phyloP scores from a whole-genome alignment of 37 sponge, comb jelly and placozoan species.

The Corticium candelabrum region DNA sequence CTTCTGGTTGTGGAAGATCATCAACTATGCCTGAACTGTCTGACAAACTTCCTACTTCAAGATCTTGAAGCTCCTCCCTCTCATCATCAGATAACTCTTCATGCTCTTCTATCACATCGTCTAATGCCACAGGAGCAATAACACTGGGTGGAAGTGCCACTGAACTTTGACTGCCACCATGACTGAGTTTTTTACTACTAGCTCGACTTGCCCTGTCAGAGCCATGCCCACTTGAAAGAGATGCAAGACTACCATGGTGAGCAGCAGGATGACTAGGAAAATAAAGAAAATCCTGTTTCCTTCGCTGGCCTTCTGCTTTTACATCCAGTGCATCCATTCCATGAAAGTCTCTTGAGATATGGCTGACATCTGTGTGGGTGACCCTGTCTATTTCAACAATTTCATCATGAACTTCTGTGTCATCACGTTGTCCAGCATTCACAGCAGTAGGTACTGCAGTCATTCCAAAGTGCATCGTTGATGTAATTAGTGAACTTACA shows the following conservation, averaged over 20 bases:
- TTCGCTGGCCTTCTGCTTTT: neutral
- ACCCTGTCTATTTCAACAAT: no score
- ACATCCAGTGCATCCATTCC: neutral
- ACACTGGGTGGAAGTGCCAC: neutral
- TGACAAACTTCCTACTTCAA: constrained; percentile 35
- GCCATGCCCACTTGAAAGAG: neutral
- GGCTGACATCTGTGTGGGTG: no score
- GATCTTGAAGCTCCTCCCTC: constrained; percentile 44
- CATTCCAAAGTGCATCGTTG: neutral
- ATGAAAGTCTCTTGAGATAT: no score
- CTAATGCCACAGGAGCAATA: neutral
- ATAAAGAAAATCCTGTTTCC: neutral
- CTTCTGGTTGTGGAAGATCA: no score
- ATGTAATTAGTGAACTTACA: neutral
- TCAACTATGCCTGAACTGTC: neutral
- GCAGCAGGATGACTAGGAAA: no score
- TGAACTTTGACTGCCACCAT: neutral
- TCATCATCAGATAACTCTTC: constrained; percentile 28
- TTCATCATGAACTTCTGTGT: no score
- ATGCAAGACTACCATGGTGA: neutral
- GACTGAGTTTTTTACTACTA: neutral
- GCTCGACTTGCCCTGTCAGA: neutral
- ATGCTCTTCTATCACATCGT: constrained; percentile 23
- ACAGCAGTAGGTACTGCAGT: neutral
- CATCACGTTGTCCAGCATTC: neutral